These are phyloP conservation scores for Paracentrotus lividus DNA, from an alignment of 53 echinoderm and acorn worm genomes.

Conservation along the genomic window DNA sequence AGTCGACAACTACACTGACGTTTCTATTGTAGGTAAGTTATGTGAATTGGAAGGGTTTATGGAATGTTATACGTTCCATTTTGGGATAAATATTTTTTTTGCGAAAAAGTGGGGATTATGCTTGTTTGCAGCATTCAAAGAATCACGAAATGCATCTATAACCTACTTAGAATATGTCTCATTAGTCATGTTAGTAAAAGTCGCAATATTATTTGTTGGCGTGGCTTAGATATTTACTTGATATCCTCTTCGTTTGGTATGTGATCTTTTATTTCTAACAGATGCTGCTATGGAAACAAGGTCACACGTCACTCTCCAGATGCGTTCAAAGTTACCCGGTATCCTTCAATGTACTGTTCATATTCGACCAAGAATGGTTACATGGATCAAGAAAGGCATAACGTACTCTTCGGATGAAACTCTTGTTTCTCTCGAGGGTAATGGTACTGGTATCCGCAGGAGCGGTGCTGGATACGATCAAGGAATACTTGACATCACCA, in stretches of 20 bases:
- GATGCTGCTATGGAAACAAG: neutral
- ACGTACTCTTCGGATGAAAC: neutral
- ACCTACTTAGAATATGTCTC: too few species aligned
- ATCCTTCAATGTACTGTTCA: neutral
- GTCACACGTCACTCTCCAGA: neutral
- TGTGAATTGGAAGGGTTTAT: too few species aligned
- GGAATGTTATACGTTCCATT: too few species aligned
- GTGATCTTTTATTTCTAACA: too few species aligned
- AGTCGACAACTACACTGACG: neutral
- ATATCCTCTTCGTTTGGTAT: too few species aligned
- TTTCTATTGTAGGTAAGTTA: neutral
- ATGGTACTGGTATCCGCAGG: neutral
- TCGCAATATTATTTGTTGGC: too few species aligned
- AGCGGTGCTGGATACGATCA: neutral
- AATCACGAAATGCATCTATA: too few species aligned
- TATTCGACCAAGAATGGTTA: neutral
- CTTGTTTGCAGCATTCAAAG: too few species aligned
- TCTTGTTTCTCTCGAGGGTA: neutral
- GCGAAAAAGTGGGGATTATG: too few species aligned
- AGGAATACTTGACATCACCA: neutral
- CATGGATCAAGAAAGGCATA: neutral
- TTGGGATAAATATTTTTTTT: too few species aligned
- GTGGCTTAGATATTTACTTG: too few species aligned
- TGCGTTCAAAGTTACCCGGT: neutral
- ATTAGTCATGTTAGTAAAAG: too few species aligned